Percentiles rank a stretch among this genome's conserved stretches.
Conservation (phyloP, 2,888 invertebrate genomes). For the Physocephala rufipes region DNA sequence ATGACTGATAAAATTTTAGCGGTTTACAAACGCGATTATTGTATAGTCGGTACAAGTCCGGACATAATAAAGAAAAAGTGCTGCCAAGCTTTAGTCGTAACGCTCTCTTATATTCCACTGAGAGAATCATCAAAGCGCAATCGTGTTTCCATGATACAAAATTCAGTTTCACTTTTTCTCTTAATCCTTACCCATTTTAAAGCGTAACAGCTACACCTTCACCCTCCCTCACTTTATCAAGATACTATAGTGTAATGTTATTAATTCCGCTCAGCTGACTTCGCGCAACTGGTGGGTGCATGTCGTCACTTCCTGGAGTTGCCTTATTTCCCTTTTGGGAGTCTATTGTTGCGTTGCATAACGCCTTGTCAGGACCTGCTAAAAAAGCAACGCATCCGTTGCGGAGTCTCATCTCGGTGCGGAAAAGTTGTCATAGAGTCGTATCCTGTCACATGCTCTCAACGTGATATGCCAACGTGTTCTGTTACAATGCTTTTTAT, state of each 20-base stretch:
- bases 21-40: neutral
- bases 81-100: conserved; percentile 17
- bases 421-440: neutral
- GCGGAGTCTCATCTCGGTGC: neutral
- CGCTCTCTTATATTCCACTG: conserved; percentile 30
- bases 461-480: conserved; percentile 13
- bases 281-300: conserved; percentile 55
- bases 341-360: conserved; percentile 10
- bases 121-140: conserved; percentile 22
- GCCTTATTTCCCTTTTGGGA: neutral
- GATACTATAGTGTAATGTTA: conserved; percentile 17
- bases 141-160: conserved; percentile 38
- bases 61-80: neutral
- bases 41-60: neutral
- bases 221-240: neutral
- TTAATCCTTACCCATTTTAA: conserved; percentile 41
- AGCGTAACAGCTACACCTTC: neutral
- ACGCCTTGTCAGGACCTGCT: neutral
- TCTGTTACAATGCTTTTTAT: conserved; percentile 8
- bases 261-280: conserved; percentile 10
- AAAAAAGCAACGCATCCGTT: neutral
- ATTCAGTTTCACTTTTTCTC: neutral
- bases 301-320: conserved; percentile 3
- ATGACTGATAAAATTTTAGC: conserved; percentile 47
- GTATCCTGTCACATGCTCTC: conserved; percentile 22